Evolutionary conservation across 2,888 invertebrate genomes (phyloP), one percentile per base, ranked within the genome.

Genomic region (Ferrisia virgata): DNA sequence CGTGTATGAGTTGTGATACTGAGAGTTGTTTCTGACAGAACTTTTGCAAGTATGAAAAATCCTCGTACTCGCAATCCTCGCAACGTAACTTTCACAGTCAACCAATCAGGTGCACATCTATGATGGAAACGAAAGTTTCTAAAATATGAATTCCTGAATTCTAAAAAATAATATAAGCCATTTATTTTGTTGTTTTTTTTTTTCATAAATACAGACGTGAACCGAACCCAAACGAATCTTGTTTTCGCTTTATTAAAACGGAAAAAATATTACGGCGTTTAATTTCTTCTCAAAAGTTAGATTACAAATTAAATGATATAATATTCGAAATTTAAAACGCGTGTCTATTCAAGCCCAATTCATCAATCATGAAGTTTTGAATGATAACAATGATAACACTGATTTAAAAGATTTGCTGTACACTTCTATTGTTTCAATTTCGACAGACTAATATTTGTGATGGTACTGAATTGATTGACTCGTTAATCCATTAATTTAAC

Each of bases 1-100:
- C 83, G 83, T 83, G 80, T 80, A 80, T 64, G 82, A 82, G 82
- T 82, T 82, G 72, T 36, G 72, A 76, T 76, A 76, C 72, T 76
- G 72, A 76, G 33, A 76, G 72, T 76, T 76, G 72, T 36, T 36
- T 36, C 72, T 76, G 72, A 76, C 40, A 9, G 39, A 64, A 81
- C 40, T 79, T 79, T 79, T 43, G 39, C 15, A 18, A 25, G 25
- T n/a, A 39, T 36, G 22, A 22, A 79, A 43, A 43, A 43, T 36
- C 13, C 13, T 43, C n/a, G n/a, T 76, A 36, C 33, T 76, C 72
- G 9, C 36, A 15, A 47, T 18, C n/a, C n/a, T n/a, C 3, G 25
- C 25, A 58, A 76, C 11, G 72, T 36, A 76, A 76, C 36, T 76
- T 76, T 76, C 72, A 36, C 72, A 36, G 72, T 11, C 8, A 22